phyloP scores from a whole-genome alignment of 2,113 vertebrate species.

The Heterotilapia buettikoferi region DNA sequence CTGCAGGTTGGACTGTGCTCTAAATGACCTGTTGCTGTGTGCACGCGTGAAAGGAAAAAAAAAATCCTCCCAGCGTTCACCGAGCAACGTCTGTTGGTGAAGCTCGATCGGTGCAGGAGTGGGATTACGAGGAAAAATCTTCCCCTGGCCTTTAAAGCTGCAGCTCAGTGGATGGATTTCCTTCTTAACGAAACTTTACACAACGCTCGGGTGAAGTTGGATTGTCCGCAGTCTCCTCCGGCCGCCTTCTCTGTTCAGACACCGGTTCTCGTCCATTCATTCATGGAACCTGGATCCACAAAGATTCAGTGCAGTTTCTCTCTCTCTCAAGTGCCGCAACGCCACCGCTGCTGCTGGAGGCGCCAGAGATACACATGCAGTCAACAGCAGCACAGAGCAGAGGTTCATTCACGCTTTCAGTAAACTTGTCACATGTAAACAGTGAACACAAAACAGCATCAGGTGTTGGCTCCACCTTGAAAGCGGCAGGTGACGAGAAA shows the following conservation, averaged over 20 bases:
- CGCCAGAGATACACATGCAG: not conserved
- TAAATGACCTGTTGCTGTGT: constrained; percentile 49
- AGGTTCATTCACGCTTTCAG: not conserved
- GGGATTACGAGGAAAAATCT: not conserved
- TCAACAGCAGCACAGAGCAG: not conserved
- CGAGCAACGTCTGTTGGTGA: not conserved
- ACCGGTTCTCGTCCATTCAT: constrained; percentile 59
- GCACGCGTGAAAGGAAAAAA: not conserved
- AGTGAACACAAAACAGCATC: not conserved
- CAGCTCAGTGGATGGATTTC: not conserved
- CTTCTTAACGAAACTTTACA: not conserved
- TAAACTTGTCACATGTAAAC: not conserved
- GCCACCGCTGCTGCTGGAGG: constrained; percentile 46
- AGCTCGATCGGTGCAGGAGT: not conserved
- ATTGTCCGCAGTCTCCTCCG: not conserved
- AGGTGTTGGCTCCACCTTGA: not conserved
- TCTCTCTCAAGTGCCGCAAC: not conserved
- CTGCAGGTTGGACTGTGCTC: not conserved
- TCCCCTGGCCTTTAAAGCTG: not conserved
- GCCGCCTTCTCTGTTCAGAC: not conserved
- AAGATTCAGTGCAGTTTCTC: not conserved
- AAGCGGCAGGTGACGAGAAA: not conserved
- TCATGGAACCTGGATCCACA: constrained; percentile 29
- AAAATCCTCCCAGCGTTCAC: not conserved
- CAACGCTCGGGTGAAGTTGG: not conserved